Conservation (phyloP, 2,113 vertebrate genomes). For the Morone chrysops region DNA sequence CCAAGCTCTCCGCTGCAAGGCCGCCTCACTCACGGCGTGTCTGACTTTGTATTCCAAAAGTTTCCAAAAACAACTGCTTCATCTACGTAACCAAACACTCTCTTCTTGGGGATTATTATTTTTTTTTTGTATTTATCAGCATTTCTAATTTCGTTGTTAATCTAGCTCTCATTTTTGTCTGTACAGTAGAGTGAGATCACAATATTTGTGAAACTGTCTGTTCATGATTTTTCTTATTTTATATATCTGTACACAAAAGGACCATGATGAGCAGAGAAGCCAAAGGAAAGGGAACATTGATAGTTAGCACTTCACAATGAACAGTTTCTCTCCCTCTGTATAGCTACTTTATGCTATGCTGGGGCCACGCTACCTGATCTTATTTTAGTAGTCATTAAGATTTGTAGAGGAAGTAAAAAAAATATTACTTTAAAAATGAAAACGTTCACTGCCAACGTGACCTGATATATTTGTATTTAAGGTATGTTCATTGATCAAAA, state of each 20-base stretch:
- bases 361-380: slow-evolving; percentile 72
- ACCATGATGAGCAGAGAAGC: slow-evolving; percentile 73
- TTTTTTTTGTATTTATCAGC: slow-evolving; percentile 57
- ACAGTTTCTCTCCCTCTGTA: slow-evolving; percentile 21
- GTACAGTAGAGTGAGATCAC: slow-evolving; percentile 75
- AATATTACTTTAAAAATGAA: slow-evolving; percentile 58
- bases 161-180: slow-evolving; percentile 57
- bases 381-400: slow-evolving; percentile 71
- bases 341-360: slow-evolving; percentile 55
- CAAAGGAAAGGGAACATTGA: slow-evolving; percentile 80
- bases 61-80: slow-evolving; percentile 57
- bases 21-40: slow-evolving; percentile 50
- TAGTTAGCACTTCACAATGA: slow-evolving; percentile 76
- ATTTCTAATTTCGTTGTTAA: slow-evolving; percentile 59
- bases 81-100: slow-evolving; percentile 76
- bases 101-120: slow-evolving; percentile 54
- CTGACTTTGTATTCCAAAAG: slow-evolving; percentile 60
- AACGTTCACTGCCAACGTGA: slow-evolving; percentile 78
- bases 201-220: slow-evolving; percentile 63
- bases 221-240: slow-evolving; percentile 63
- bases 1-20: slow-evolving; percentile 30
- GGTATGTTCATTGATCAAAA: slow-evolving; percentile 70
- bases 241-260: slow-evolving; percentile 57
- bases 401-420: slow-evolving; percentile 50
- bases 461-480: slow-evolving; percentile 79